Evolutionary conservation across 2,888 invertebrate species (phyloP).

Genomic region (Campoplex nolae): DNA sequence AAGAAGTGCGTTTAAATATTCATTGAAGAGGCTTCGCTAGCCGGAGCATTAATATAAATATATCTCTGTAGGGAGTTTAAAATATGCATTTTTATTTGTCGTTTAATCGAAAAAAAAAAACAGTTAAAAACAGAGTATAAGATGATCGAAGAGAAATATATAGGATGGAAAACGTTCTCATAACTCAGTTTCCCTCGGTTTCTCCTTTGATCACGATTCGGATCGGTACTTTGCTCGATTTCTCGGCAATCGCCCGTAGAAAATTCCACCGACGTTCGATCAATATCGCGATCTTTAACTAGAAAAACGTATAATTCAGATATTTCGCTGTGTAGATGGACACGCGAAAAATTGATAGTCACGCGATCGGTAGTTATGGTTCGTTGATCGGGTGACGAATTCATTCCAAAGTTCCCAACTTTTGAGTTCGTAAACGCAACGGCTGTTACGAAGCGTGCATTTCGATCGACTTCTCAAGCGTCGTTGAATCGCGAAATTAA

Average conservation of each 20-base stretch:
- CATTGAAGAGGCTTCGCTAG: conserved; percentile 7
- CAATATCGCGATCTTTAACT: not conserved
- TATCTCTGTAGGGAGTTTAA: not conserved
- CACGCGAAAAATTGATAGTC: conserved; percentile 17
- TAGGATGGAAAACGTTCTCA: not conserved
- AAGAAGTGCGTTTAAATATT: conserved; percentile 51
- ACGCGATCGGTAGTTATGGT: conserved; percentile 13
- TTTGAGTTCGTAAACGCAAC: not conserved
- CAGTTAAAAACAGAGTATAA: no score
- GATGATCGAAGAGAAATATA: not conserved
- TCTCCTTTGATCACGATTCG: conserved; percentile 12
- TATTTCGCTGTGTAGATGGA: not conserved
- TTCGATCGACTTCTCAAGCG: not conserved
- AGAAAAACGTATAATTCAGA: conserved; percentile 12
- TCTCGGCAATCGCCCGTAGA: conserved; percentile 43
- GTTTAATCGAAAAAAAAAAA: not conserved
- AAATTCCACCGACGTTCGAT: conserved; percentile 38
- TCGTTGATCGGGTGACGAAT: conserved; percentile 17
- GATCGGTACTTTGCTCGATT: conserved; percentile 53
- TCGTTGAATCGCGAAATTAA: not conserved
- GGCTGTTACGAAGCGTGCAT: not conserved
- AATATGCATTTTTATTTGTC: conserved; percentile 9
- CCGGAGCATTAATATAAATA: not conserved
- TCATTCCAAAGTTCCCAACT: not conserved
- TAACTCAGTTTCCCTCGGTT: conserved; percentile 1